phyloP scores from a whole-genome alignment of 2,113 vertebrate species.

The Neomonachus schauinslandi region DNA sequence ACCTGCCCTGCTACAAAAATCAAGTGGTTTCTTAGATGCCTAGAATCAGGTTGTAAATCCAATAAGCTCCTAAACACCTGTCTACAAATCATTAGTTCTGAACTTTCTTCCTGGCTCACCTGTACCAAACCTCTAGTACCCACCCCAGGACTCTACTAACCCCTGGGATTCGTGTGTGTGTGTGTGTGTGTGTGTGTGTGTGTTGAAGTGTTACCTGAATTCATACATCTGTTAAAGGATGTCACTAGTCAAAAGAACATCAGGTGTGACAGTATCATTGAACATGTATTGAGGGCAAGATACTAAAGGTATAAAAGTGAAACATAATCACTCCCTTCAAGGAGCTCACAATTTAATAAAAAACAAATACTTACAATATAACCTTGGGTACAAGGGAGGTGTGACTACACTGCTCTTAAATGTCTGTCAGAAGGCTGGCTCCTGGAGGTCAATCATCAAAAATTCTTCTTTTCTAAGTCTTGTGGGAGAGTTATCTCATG shows the following conservation, averaged over 20 bases:
- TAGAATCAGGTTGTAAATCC: background rate
- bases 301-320: constrained; percentile 27
- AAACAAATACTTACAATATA: constrained; percentile 2
- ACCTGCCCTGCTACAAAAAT: constrained; percentile 17
- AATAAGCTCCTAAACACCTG: background rate
- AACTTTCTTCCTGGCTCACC: background rate
- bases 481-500: background rate
- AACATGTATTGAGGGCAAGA: background rate
- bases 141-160: background rate
- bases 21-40: background rate
- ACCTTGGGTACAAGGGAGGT: background rate
- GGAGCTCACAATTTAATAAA: constrained; percentile 12
- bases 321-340: background rate
- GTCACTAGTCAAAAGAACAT: background rate
- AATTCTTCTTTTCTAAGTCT: background rate
- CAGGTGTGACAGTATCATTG: background rate
- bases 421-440: background rate
- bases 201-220: background rate
- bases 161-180: background rate
- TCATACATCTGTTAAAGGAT: background rate
- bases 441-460: background rate
- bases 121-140: background rate
- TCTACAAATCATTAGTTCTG: background rate
- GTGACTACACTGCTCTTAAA: background rate
- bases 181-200: background rate